These are phyloP conservation scores for Mionectes olivaceus DNA, from an alignment of 2,797 vertebrate genomes.

Conservation along the genomic window DNA sequence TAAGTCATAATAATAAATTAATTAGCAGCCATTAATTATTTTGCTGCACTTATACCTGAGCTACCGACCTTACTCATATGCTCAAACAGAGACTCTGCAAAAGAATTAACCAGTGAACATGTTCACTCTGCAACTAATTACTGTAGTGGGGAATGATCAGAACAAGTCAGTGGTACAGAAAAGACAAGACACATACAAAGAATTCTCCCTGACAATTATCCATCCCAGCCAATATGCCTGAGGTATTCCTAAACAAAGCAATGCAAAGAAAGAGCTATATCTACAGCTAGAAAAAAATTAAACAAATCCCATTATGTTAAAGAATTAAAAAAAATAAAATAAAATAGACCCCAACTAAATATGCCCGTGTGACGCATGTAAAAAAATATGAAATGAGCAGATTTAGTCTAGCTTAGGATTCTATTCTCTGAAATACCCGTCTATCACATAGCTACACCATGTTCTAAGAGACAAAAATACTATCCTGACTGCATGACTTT, in stretches of 20 bases:
- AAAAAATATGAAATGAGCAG: neutral
- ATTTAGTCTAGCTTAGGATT: neutral
- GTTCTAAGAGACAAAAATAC: neutral
- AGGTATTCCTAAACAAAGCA: neutral
- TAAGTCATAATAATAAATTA: constrained; percentile 23
- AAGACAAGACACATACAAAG: neutral
- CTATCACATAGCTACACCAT: neutral
- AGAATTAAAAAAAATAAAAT: neutral
- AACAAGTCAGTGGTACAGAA: neutral
- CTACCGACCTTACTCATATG: constrained; percentile 9
- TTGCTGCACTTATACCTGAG: constrained; percentile 27
- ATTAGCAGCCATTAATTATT: constrained; percentile 49
- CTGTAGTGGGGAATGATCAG: neutral
- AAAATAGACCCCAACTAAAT: neutral
- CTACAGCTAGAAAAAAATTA: neutral
- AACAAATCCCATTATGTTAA: neutral
- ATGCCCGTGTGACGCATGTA: neutral
- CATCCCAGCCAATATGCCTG: neutral
- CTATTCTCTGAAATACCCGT: neutral
- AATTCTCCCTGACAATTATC: neutral
- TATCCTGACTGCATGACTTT: neutral
- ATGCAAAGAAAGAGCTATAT: neutral
- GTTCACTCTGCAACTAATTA: constrained; percentile 4
- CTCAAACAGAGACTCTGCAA: neutral
- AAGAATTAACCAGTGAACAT: neutral